Evolutionary conservation across 2,888 invertebrate genomes (phyloP), one percentile per base, ranked within the genome.

Genomic region (Tanypteryx hageni): DNA sequence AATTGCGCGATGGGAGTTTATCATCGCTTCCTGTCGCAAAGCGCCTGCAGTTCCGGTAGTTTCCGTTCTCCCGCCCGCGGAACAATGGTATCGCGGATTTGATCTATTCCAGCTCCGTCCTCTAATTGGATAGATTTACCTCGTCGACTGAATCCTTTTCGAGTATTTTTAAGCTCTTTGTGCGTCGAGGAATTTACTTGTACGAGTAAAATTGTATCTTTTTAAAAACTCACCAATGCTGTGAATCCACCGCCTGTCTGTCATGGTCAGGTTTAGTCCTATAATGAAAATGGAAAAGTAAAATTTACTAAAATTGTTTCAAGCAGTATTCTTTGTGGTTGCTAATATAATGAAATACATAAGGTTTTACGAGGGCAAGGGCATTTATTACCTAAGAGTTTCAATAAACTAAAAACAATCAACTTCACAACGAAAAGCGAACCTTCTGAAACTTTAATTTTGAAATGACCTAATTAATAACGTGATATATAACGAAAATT

Each of bases 161-260:
- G 8, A 7, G 18, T 16, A 59, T 14, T 14, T 18, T 61, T 61
- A 1, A 7, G 18, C 13, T 2, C 14, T 13, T 4, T 16, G 18
- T 4, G 8, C 14, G n/a, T 22, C 76, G 76, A 76, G 27, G 44
- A 44, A 44, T 44, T 44, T 44, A 44, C 5, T 5, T 44, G 44
- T 44, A 5, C 44, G 3, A 44, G 44, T 44, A n/a, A n/a, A n/a
- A n/a, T n/a, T n/a, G n/a, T n/a, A n/a, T n/a, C n/a, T n/a, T n/a
- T n/a, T n/a, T n/a, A n/a, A n/a, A n/a, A 13, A 89, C 89, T 89
- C 64, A 89, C 89, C 89, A 68, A 44, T 64, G 89, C 64, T 89
- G 89, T 68, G 14, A n/a, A 9, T 89, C 89, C 9, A 44, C 56
- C 44, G 27, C 89, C n/a, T 89, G 89, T 89, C 89, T 31, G 31